Conservation (phyloP, 2,888 invertebrate species). For the Mimas tiliae region DNA sequence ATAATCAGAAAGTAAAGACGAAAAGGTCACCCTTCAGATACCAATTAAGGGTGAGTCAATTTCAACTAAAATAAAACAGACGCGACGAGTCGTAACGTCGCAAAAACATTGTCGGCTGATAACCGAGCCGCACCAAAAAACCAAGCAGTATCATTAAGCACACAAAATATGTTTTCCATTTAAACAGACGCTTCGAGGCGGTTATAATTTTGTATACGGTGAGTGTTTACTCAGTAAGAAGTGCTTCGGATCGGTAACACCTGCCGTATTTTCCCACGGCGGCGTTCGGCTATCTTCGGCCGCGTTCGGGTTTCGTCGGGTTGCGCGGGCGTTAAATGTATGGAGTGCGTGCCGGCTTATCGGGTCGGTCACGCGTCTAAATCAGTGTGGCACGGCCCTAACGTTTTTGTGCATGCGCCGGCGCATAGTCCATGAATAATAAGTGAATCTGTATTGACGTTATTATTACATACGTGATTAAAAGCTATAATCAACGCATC, state of each 20-base stretch:
- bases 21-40: conserved; percentile 62
- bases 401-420: conserved; percentile 41
- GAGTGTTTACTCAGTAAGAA: conserved; percentile 84
- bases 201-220: conserved; percentile 84
- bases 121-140: conserved; percentile 78
- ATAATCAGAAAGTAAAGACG: conserved; percentile 40
- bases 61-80: conserved; percentile 69
- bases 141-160: conserved; percentile 83
- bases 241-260: conserved; percentile 81
- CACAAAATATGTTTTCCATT: conserved; percentile 85
- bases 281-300: conserved; percentile 72
- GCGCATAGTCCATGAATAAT: conserved; percentile 21
- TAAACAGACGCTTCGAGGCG: conserved; percentile 80
- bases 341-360: conserved; percentile 48
- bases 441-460: conserved; percentile 22
- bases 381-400: conserved; percentile 59
- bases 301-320: conserved; percentile 55
- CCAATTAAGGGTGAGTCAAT: conserved; percentile 76
- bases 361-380: conserved; percentile 62
- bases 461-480: conserved; percentile 25
- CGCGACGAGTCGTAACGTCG: conserved; percentile 60
- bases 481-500: conserved; percentile 24
- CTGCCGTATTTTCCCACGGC: conserved; percentile 83
- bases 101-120: conserved; percentile 73
- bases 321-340: conserved; percentile 58